A percentile compares a stretch with the other conserved stretches of the same genome.
phyloP scores from a whole-genome alignment of 2,888 invertebrate species.

The Pimpla rufipes region DNA sequence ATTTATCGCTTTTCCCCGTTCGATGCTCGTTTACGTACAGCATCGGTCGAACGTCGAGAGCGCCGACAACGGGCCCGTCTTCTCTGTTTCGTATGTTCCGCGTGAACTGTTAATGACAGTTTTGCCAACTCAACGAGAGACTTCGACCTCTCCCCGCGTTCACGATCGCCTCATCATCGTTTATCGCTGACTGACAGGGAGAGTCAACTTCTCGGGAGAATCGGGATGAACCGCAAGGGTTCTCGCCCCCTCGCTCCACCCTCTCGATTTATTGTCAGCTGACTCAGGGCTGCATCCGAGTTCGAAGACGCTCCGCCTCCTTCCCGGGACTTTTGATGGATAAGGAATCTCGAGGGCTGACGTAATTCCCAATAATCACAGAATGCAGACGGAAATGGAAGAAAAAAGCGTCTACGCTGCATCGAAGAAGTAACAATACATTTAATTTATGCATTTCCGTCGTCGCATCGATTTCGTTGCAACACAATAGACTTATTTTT shows the following conservation, averaged over 20 bases:
- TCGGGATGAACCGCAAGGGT: constrained; percentile 30
- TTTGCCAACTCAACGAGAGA: constrained; percentile 50
- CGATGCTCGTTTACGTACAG: constrained; percentile 16
- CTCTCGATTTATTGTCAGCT: constrained; percentile 36
- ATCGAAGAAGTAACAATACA: not conserved
- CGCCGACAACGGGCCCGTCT: constrained; percentile 19
- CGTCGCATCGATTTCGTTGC: not conserved
- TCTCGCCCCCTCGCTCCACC: constrained; percentile 28
- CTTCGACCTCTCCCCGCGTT: constrained; percentile 19
- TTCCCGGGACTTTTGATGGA: constrained; percentile 11
- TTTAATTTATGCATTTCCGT: not conserved
- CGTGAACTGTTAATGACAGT: constrained; percentile 60
- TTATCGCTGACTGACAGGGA: constrained; percentile 50
- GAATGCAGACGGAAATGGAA: not conserved
- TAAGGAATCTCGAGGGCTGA: constrained; percentile 1
- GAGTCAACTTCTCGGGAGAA: constrained; percentile 28
- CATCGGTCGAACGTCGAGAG: constrained; percentile 5
- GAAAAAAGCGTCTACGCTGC: not conserved
- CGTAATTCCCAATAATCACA: constrained; percentile 16
- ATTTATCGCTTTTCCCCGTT: constrained; percentile 52
- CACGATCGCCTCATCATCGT: constrained; percentile 55
- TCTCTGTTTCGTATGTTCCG: constrained; percentile 25
- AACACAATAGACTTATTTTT: not conserved
- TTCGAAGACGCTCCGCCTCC: constrained; percentile 3
- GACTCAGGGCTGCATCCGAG: not conserved